Base-by-base conservation (phyloP, 2,113 vertebrate genomes). In the Hypocryptadius cinnamomeus region DNA sequence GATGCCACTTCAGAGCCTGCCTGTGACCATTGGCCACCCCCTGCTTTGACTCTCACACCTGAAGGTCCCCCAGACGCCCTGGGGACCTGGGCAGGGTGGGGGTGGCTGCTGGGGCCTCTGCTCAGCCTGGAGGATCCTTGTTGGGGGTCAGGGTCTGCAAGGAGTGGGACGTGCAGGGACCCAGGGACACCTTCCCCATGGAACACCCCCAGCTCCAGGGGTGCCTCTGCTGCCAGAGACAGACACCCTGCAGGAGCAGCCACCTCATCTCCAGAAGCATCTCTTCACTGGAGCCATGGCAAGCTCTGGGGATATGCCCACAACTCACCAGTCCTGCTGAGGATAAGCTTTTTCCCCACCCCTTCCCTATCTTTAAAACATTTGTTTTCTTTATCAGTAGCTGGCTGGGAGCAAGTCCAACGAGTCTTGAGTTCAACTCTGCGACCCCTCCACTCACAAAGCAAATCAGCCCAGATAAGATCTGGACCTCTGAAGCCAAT, bases 131-230 rank as follows among this genome's bases (percentile, higher is more conserved):
- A 9, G 53, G 21, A 10, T 40, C 25, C 7, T 33, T 8, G n/a
- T 0, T 30, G 79, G 17, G 59, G 60, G 53, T n/a, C 44, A 16
- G 54, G 65, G 44, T 5, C 4, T 19, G 63, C 33, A 2, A 15
- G 47, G 37, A 15, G 30, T 2, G 25, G 6, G 33, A 13, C 5
- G 5, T 17, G 69, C 64, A 8, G 30, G 44, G 15, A 10, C 2
- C n/a, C 40, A 6, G 45, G 44, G 1, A 9, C 3, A 0, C 4
- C 0, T 10, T 85, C 21, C 80, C 3, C 0, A 1, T 1, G 39
- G n/a, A 61, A 31, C 40, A 8, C 2, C 2, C 31, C 28, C n/a
- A 8, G 70, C 57, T 63, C 33, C 70, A 5, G 59, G n/a, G 39
- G 3, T 3, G 37, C 22, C 13, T 4, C 12, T 8, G 5, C 17